Evolutionary conservation across 1,140 invertebrate species (phyloP).

Genomic region (Saccostrea cuccullata): DNA sequence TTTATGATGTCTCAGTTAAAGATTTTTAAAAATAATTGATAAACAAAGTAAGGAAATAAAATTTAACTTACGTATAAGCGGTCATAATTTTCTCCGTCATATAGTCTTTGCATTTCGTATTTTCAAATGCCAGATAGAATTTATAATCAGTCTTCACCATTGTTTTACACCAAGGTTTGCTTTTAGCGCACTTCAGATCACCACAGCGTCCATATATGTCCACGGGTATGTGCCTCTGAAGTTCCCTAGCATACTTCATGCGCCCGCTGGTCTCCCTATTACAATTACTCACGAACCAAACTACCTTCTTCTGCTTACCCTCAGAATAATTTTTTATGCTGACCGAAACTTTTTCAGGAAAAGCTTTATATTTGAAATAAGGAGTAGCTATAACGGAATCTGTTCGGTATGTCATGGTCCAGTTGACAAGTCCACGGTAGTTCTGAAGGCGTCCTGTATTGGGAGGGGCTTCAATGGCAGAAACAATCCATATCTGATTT

Average conservation of each 20-base stretch:
- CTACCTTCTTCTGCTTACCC: slow-evolving; percentile 77
- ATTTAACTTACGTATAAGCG: slow-evolving; percentile 63
- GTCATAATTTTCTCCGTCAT: slow-evolving; percentile 76
- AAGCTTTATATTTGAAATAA: slow-evolving; percentile 85
- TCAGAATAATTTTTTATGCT: slow-evolving; percentile 64
- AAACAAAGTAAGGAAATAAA: background rate
- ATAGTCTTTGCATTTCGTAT: slow-evolving; percentile 76
- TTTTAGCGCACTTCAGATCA: slow-evolving; percentile 73
- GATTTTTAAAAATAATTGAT: no score
- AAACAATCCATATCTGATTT: slow-evolving; percentile 61
- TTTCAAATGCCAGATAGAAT: slow-evolving; percentile 84
- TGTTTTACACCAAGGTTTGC: slow-evolving; percentile 91
- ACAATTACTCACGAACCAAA: slow-evolving; percentile 82
- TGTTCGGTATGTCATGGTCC: slow-evolving; percentile 91
- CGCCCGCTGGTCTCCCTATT: slow-evolving; percentile 79
- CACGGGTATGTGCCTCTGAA: slow-evolving; percentile 83
- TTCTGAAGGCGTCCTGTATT: slow-evolving; percentile 34
- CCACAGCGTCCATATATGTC: slow-evolving; percentile 85
- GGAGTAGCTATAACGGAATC: slow-evolving; percentile 97
- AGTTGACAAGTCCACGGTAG: slow-evolving; percentile 84
- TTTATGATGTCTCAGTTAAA: no score
- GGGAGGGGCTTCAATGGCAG: slow-evolving; percentile 53
- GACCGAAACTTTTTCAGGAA: background rate
- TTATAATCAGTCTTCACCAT: slow-evolving; percentile 95
- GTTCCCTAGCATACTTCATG: slow-evolving; percentile 81